Percentiles rank a stretch among this genome's conserved stretches.
phyloP scores from a whole-genome alignment of 2,113 vertebrate genomes.

The Macroglossus sobrinus region DNA sequence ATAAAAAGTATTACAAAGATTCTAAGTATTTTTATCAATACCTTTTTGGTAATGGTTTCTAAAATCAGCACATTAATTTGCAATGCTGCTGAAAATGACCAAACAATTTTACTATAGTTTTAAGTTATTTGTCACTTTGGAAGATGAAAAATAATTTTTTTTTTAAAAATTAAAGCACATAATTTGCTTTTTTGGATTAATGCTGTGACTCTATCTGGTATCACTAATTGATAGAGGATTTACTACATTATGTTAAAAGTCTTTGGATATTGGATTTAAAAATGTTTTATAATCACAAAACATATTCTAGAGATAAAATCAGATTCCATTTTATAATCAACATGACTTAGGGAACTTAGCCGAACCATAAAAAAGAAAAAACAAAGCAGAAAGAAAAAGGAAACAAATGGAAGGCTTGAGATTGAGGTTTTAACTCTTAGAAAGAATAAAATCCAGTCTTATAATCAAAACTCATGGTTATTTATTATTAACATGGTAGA shows the following conservation, averaged over 20 bases:
- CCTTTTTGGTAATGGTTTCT: background rate
- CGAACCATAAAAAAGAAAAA: constrained; percentile 57
- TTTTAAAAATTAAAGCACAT: background rate
- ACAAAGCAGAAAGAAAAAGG: constrained; percentile 32
- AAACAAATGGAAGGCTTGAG: constrained; percentile 43
- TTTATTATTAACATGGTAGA: constrained; percentile 35
- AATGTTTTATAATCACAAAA: background rate
- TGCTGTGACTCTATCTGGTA: background rate
- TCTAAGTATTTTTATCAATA: background rate
- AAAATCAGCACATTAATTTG: background rate
- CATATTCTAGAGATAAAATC: background rate
- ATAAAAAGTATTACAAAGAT: background rate
- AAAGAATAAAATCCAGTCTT: constrained; percentile 56
- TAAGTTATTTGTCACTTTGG: background rate
- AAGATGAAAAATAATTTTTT: background rate
- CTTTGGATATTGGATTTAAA: background rate
- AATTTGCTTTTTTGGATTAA: constrained; percentile 1
- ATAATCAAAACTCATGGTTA: constrained; percentile 39
- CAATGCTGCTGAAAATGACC: background rate
- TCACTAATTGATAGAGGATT: background rate
- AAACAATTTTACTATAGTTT: background rate
- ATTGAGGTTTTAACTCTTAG: constrained; percentile 9
- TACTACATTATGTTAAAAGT: background rate
- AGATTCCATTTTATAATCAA: constrained; percentile 38
- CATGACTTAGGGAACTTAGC: constrained; percentile 33